Evolutionary conservation across 2,113 vertebrate species (phyloP), one percentile per base, ranked within the genome.

Genomic region (Paedocypris sp.): DNA sequence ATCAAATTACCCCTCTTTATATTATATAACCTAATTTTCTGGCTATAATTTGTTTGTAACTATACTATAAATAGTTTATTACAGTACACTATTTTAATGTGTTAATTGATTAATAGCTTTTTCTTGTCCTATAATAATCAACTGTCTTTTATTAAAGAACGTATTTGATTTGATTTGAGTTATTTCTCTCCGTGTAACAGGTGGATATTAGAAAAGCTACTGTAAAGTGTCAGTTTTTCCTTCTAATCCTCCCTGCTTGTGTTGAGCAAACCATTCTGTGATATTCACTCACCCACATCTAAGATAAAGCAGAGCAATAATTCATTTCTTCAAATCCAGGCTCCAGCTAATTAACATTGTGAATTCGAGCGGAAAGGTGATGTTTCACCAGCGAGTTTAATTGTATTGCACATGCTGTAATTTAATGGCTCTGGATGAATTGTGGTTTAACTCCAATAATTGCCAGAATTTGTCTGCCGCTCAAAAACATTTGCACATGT

Each of bases 351-450:
- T 85, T 80, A 86, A 87, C 72, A 71, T 46, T 75, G 83, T 83
- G 84, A 86, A 83, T 82, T 78, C 75, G 79, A 87, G 64, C 83
- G 81, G 79, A 78, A 89, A 82, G 11, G 66, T 76, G 46, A 70
- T 70, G 58, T 70, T 81, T 79, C 78, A 71, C 20, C 64, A 75
- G 74, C 50, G 51, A 75, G 72, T 75, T 79, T 75, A 82, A 77
- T 80, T 59, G 79, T 68, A 60, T 59, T 57, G 79, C 56, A 65
- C 73, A 76, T 75, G 61, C 65, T 67, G 68, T 72, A 79, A 75
- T 79, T 81, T 82, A 84, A 80, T 69, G 60, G 74, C 79, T 79
- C 71, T 73, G 77, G 82, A 60, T 72, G 76, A 79, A 80, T 77
- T 70, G 74, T 79, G 73, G 72, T 73, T 77, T 64, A 60, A 75